Conservation (phyloP, 2,113 vertebrate species). For the Xyliphius kryptos region DNA sequence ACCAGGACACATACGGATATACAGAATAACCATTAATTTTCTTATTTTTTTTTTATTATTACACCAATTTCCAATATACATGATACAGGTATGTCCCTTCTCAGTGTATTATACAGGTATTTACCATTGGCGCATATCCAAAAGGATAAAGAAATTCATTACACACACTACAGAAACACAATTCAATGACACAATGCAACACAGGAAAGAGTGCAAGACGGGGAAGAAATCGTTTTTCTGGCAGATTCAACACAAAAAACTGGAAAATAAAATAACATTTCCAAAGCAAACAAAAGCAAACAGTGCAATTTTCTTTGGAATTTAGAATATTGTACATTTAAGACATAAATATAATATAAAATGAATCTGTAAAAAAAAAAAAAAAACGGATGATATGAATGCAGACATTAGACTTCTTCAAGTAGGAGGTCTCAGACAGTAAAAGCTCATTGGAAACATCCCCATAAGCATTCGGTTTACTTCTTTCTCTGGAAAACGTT, state of each 20-base stretch:
- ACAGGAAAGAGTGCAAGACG: constrained; percentile 73
- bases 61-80: constrained; percentile 96
- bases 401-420: constrained; percentile 90
- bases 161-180: constrained; percentile 75
- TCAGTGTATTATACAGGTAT: constrained; percentile 87
- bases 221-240: constrained; percentile 63
- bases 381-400: constrained; percentile 70
- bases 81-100: constrained; percentile 80
- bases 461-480: constrained; percentile 44
- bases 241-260: constrained; percentile 31
- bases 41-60: no score
- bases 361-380: constrained; percentile 63
- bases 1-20: no score
- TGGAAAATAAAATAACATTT: constrained; percentile 1
- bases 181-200: constrained; percentile 79
- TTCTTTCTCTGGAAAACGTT: constrained; percentile 99
- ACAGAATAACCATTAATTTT: no score
- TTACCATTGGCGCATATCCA: constrained; percentile 72
- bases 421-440: constrained; percentile 78
- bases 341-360: constrained; percentile 74
- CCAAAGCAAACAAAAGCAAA: constrained; percentile 53
- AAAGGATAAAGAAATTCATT: constrained; percentile 54
- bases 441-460: constrained; percentile 58
- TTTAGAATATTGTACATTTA: constrained; percentile 77
- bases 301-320: constrained; percentile 99